phyloP scores from a whole-genome alignment of 2,113 vertebrate genomes.

The Carassius carassius region DNA sequence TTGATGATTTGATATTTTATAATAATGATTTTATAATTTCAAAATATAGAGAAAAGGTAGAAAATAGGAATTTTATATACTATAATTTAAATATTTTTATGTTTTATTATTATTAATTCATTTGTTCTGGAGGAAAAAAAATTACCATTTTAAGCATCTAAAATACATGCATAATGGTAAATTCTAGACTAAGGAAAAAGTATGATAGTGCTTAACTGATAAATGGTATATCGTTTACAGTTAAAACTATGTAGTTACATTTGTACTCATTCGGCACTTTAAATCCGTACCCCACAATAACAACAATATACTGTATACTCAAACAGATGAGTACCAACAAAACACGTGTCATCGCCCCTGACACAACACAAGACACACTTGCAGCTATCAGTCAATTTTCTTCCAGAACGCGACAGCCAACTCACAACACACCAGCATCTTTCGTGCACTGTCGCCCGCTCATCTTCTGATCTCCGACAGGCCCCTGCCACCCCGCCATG shows the following conservation, averaged over 20 bases:
- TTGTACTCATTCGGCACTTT: neutral
- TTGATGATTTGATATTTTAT: too few relatives aligned
- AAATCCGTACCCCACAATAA: slow-evolving; percentile 14
- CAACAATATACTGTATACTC: neutral
- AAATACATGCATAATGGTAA: too few relatives aligned
- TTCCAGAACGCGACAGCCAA: slow-evolving; percentile 41
- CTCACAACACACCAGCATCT: slow-evolving; percentile 56
- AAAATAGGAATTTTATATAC: too few relatives aligned
- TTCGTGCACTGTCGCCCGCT: slow-evolving; percentile 52
- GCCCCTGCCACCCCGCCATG: slow-evolving; percentile 33
- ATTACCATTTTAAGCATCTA: too few relatives aligned
- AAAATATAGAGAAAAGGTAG: too few relatives aligned
- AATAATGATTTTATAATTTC: too few relatives aligned
- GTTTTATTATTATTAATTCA: too few relatives aligned
- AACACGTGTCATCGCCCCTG: neutral
- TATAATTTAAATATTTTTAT: too few relatives aligned
- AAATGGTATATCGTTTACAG: neutral
- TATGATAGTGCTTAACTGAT: neutral
- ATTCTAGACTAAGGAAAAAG: too few relatives aligned
- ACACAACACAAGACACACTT: slow-evolving; percentile 13
- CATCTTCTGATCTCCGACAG: slow-evolving; percentile 44
- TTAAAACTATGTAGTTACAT: neutral
- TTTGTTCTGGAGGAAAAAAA: too few relatives aligned
- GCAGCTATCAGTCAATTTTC: slow-evolving; percentile 44
- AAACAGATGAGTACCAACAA: slow-evolving; percentile 13